Evolutionary conservation across 1,140 invertebrate genomes (phyloP).

Genomic region (Marisa cornuarietis): DNA sequence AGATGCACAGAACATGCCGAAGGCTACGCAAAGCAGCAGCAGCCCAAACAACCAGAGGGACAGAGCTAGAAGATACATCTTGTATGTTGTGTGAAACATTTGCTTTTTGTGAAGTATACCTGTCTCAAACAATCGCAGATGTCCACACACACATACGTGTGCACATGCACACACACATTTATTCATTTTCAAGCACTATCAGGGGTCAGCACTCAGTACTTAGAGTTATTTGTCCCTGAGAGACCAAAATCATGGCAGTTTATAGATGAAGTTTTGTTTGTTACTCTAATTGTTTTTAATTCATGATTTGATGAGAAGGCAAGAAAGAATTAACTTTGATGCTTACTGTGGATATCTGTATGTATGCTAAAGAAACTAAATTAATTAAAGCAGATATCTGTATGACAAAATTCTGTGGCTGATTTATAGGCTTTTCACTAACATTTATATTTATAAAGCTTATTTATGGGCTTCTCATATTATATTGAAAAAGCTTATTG

Average conservation of each 20-base stretch:
- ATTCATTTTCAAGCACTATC: neutral
- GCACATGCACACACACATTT: neutral
- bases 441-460: no score
- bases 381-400: neutral
- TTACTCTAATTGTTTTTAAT: neutral
- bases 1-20: constrained; percentile 76
- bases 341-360: neutral
- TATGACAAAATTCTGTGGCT: no score
- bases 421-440: no score
- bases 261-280: neutral
- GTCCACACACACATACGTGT: neutral
- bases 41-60: constrained; percentile 72
- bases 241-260: neutral
- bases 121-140: neutral
- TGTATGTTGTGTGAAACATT: constrained; percentile 87
- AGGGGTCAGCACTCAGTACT: neutral
- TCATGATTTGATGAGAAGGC: neutral
- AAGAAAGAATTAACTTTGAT: neutral
- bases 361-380: neutral
- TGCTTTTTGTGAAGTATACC: constrained; percentile 74
- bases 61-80: constrained; percentile 81
- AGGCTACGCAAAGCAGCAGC: constrained; percentile 74
- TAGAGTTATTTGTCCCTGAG: no score
- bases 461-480: no score
- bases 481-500: no score